Percentiles rank a stretch among this genome's conserved stretches.
Conservation (phyloP, 2,888 invertebrate genomes). For the Aphodius granarius region DNA sequence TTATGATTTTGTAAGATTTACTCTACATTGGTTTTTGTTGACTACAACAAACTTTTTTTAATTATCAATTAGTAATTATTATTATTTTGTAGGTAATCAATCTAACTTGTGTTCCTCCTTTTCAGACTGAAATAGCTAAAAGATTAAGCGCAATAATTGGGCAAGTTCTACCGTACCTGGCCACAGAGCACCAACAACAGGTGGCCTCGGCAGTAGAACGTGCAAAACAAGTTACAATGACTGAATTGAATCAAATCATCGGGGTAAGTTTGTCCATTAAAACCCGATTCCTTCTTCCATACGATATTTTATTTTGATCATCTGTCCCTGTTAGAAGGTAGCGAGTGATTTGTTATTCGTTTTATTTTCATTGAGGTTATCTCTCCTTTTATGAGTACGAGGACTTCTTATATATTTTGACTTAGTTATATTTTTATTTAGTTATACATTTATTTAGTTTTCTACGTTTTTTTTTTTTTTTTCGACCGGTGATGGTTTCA, state of each 20-base stretch:
- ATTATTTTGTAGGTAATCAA: neutral
- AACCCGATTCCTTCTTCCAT: neutral
- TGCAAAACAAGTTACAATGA: conserved; percentile 95
- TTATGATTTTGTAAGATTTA: neutral
- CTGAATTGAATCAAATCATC: conserved; percentile 90
- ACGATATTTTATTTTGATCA: conserved; percentile 16
- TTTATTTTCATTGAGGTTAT: conserved; percentile 6
- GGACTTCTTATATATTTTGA: neutral
- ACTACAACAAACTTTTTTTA: neutral
- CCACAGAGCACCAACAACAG: conserved; percentile 90
- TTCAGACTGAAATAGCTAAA: conserved; percentile 95
- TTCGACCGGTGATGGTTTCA: conserved; percentile 42
- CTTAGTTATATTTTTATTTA: neutral
- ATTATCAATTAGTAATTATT: neutral
- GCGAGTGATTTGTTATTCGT: conserved; percentile 13
- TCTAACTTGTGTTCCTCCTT: conserved; percentile 39
- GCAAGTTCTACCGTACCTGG: conserved; percentile 91
- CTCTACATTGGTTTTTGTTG: neutral
- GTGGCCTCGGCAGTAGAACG: conserved; percentile 91
- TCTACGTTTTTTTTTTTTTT: conserved; percentile 17
- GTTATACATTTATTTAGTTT: neutral
- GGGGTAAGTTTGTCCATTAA: conserved; percentile 69
- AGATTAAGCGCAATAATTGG: conserved; percentile 90
- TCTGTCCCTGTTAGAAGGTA: conserved; percentile 10
- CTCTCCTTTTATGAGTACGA: neutral